These are phyloP conservation scores for Acleris sparsana DNA, from an alignment of 2,888 invertebrate species.

Conservation along the genomic window DNA sequence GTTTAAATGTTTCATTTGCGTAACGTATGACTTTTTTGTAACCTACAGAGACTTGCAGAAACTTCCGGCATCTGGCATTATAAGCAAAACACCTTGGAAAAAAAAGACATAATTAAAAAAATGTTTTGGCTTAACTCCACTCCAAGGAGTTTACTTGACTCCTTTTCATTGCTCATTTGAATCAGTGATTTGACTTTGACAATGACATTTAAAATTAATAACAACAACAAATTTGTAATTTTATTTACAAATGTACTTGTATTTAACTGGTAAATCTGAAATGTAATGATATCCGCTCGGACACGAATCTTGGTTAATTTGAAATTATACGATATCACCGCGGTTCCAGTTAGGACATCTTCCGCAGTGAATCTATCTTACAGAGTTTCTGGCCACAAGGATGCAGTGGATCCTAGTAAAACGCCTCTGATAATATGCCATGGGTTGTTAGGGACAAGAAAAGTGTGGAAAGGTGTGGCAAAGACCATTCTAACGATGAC, in stretches of 20 bases:
- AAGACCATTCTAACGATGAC: conserved; percentile 86
- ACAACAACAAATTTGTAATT: no score
- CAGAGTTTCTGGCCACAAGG: conserved; percentile 60
- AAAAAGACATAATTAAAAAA: no score
- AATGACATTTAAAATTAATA: no score
- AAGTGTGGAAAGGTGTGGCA: conserved; percentile 92
- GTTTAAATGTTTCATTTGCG: no score
- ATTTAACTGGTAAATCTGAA: background rate
- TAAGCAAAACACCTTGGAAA: no score
- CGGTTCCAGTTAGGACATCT: conserved; percentile 42
- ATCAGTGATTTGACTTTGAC: no score
- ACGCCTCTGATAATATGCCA: conserved; percentile 86
- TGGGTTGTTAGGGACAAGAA: conserved; percentile 93
- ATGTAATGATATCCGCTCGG: background rate
- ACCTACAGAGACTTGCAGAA: no score
- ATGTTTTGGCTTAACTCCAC: no score
- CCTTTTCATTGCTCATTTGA: no score
- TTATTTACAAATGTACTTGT: background rate
- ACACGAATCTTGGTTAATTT: background rate
- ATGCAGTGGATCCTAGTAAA: conserved; percentile 45
- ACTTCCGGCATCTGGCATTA: no score
- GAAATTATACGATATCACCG: background rate
- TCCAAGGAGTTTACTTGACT: no score
- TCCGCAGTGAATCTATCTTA: conserved; percentile 58
- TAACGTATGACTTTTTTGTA: no score